phyloP scores from a whole-genome alignment of 2,888 invertebrate species.

The Ceratothoa steindachneri region DNA sequence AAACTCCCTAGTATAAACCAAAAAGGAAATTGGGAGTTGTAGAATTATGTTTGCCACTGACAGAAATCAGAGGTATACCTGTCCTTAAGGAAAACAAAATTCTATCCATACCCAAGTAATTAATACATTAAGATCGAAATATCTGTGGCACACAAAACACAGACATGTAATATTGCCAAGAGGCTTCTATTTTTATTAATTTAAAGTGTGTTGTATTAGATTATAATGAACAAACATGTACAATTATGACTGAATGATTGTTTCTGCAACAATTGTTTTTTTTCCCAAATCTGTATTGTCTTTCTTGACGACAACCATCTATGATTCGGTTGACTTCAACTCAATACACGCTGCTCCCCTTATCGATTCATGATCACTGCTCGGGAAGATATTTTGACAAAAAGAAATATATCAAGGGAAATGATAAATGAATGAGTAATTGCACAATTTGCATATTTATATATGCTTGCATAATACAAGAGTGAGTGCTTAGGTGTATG shows the following conservation, averaged over 20 bases:
- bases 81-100: neutral
- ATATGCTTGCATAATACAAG: neutral
- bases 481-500: slow-evolving; percentile 1
- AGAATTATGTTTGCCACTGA: neutral
- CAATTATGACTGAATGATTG: neutral
- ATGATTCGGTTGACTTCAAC: neutral
- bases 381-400: neutral
- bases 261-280: slow-evolving; percentile 5
- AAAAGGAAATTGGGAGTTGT: neutral
- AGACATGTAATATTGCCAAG: neutral
- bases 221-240: neutral
- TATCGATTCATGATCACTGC: neutral
- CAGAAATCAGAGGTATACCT: slow-evolving; percentile 1
- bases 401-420: neutral
- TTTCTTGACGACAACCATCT: neutral
- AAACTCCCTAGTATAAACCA: neutral
- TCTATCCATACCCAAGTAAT: neutral
- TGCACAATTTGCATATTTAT: neutral
- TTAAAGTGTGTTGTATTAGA: neutral
- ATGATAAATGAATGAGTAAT: neutral
- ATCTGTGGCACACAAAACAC: neutral
- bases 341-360: neutral
- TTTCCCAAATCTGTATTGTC: neutral
- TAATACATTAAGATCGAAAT: neutral
- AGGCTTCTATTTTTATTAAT: neutral